Percentiles rank a stretch among this genome's conserved stretches.
phyloP scores from a whole-genome alignment of 2,113 vertebrate genomes.

The Aptenodytes forsteri region DNA sequence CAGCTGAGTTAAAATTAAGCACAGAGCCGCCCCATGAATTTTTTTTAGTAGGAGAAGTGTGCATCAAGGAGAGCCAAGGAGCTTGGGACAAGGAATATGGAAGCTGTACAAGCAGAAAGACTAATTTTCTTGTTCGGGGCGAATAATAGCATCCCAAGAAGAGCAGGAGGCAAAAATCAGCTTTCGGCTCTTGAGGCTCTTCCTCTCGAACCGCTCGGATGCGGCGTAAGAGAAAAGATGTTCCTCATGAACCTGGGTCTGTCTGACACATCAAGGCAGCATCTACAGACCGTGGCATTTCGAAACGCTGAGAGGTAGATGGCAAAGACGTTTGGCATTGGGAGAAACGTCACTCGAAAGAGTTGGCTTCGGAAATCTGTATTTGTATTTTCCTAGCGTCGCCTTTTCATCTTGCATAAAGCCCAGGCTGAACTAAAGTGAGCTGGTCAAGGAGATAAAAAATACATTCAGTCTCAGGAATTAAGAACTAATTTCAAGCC shows the following conservation, averaged over 20 bases:
- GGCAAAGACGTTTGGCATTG: neutral
- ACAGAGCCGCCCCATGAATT: neutral
- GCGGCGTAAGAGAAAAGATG: fast-evolving
- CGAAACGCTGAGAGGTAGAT: fast-evolving
- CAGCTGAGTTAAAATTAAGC: neutral
- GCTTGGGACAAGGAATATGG: neutral
- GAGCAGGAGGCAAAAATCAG: neutral
- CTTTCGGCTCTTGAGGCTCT: neutral
- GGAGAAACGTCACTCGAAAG: neutral
- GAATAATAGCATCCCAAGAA: neutral
- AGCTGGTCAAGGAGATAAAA: neutral
- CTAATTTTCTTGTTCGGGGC: neutral
- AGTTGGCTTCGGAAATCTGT: neutral
- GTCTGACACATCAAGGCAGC: neutral
- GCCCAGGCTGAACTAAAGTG: neutral
- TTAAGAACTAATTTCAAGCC: conserved; percentile 34
- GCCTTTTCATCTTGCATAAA: neutral
- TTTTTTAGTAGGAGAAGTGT: neutral
- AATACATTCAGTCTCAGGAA: fast-evolving
- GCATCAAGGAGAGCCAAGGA: neutral
- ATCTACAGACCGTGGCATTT: neutral
- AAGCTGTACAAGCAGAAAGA: neutral
- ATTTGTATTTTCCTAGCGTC: neutral
- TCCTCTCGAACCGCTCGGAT: fast-evolving
- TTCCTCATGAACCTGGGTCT: neutral